Evolutionary conservation across 2,113 vertebrate species (phyloP).

Genomic region (Myotis yumanensis): DNA sequence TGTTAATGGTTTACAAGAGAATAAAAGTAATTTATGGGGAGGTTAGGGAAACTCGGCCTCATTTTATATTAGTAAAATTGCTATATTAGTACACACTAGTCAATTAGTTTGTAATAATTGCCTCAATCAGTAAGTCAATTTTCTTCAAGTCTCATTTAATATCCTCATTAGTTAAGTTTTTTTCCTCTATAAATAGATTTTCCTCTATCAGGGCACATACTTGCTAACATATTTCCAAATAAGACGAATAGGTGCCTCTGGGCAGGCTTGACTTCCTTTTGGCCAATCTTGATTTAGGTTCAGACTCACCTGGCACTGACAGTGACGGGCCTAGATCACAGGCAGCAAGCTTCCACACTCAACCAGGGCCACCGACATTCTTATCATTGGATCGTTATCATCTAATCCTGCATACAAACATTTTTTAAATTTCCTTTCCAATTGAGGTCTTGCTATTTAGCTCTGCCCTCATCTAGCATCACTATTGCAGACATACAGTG

Average conservation of each 20-base stretch:
- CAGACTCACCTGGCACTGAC: not conserved
- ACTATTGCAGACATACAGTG: not conserved
- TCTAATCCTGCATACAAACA: not conserved
- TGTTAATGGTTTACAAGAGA: not conserved
- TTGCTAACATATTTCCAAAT: not conserved
- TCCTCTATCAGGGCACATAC: not conserved
- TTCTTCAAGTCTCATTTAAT: constrained; percentile 43
- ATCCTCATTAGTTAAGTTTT: constrained; percentile 24
- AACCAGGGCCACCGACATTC: not conserved
- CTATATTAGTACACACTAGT: not conserved
- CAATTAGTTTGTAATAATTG: constrained; percentile 35
- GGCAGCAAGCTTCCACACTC: not conserved
- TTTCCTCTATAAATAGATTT: constrained; percentile 29
- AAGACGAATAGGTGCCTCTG: not conserved
- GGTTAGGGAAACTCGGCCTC: not conserved
- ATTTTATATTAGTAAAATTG: not conserved
- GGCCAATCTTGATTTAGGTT: not conserved
- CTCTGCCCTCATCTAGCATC: not conserved
- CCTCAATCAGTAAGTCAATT: not conserved
- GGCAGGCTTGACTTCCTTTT: not conserved
- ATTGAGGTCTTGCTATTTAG: constrained; percentile 1
- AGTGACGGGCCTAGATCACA: not conserved
- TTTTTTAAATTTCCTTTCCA: not conserved
- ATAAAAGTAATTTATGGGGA: not conserved
- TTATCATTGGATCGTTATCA: not conserved